Base-by-base conservation (phyloP, 2,113 vertebrate genomes). In the Leucoraja erinaceus region DNA sequence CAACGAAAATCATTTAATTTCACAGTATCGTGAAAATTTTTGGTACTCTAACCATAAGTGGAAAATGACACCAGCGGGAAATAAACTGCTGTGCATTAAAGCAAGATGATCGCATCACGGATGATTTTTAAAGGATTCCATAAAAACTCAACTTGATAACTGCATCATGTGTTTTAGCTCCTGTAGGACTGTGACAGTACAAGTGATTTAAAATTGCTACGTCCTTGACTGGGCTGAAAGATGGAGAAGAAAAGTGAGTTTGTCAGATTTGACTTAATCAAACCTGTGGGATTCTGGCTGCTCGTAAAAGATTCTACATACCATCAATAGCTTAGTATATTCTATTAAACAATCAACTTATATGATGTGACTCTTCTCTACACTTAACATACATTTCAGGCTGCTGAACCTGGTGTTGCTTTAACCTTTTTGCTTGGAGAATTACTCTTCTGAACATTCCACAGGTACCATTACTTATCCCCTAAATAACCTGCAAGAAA, bases 401-500 rank as follows among this genome's bases (percentile, higher is more conserved):
- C 90, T 72, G 16, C 31, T 38, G 90, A 91, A 72, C 33, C 38
- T 74, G 38, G 20, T 70, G 63, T 91, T 91, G 10, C 68, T 72
- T 72, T 91, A 72, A 72, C 20, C 33, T 54, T 47, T 38, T 72
- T 91, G 33, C 68, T 91, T 91, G 22, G 90, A 68, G 90, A 72
- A 91, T 74, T 74, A 54, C 10, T 70, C 68, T 20, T 54, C 11
- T 28, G 68, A 72, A 54, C 90, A 91, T 91, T 91, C 90, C 90
- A 91, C 90, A 91, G 66, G 90, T 91, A 91, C 90, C 68, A 91
- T 91, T 91, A 74, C 12, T 91, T 91, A 91, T 91, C 33, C 66
- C 68, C 54, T 91, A 91, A 91, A 91, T 74, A 72, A 91, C 68
- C 90, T 91, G 90, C 90, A 91, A 47, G 66, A 72, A 91, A 91